A percentile compares a stretch with the other conserved stretches of the same genome.
Conservation (phyloP, 2,888 invertebrate species). For the Drosophila testacea region DNA sequence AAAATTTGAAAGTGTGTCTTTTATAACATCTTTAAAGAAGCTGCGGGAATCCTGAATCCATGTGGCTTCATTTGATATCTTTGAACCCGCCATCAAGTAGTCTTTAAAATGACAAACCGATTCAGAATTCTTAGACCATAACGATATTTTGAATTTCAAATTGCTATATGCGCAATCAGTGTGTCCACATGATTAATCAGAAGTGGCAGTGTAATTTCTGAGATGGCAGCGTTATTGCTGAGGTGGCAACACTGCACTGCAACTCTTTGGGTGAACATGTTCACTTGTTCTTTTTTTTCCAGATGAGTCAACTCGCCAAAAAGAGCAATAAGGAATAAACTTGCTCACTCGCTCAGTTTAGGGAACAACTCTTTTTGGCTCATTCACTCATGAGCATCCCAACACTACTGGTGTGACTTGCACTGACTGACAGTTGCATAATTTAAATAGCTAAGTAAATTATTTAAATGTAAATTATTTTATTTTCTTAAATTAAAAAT, state of each 20-base stretch:
- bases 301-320: too few species aligned
- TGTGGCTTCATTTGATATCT: not conserved
- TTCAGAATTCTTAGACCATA: not conserved
- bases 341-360: too few species aligned
- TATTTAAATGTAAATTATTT: conserved; percentile 1
- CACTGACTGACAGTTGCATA: too few species aligned
- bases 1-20: not conserved
- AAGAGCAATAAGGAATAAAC: too few species aligned
- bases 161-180: not conserved
- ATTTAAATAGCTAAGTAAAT: not conserved
- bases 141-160: not conserved
- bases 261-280: not conserved
- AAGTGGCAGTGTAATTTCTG: not conserved
- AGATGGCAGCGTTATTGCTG: too few species aligned
- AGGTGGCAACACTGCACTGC: not conserved
- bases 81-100: not conserved
- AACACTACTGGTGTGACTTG: too few species aligned
- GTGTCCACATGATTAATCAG: too few species aligned
- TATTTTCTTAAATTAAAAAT: conserved; percentile 1
- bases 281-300: too few species aligned
- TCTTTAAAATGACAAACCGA: not conserved
- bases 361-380: too few species aligned
- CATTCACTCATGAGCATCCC: too few species aligned
- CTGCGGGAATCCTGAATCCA: conserved; percentile 31
- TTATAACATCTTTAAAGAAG: conserved; percentile 19